Base-by-base conservation (phyloP, 2,888 invertebrate genomes). In the Ectemnius cavifrons region DNA sequence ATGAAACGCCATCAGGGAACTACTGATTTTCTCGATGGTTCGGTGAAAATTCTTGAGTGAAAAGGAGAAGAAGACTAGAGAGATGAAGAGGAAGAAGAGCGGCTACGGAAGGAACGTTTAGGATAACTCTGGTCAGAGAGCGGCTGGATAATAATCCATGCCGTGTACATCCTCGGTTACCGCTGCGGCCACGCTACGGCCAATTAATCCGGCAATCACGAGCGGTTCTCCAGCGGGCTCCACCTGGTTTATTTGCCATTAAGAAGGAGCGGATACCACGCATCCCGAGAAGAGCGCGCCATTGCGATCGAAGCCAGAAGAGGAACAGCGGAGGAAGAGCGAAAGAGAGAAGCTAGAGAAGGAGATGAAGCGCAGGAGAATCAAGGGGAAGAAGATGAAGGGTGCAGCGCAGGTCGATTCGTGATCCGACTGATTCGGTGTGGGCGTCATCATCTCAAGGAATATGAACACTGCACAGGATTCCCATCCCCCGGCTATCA, bases 161-260 rank as follows among this genome's bases (percentile, higher is more conserved):
- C 79, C 81, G 77, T 77, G 80, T 79, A 79, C 76, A 83, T 83
- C 73, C 82, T 77, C 77, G 68, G 82, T 84, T 84, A 79, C 78
- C 71, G 78, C 67, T 75, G 75, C 78, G 71, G 74, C 85, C 84
- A 86, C 85, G 81, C 85, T 86, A 81, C 84, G 84, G 86, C 85
- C 87, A 88, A 89, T 89, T 89, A 88, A 88, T 88, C 85, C 84
- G 82, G 86, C 85, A 87, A 87, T 88, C 86, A 86, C 85, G 88
- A 84, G 82, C 84, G 80, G 78, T 78, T 79, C 82, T 79, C 80
- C 80, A 69, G 69, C 73, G 60, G 77, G 63, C 80, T 86, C 80
- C 79, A 83, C 81, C 84, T 86, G 85, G 75, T 87, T 88, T 88
- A 86, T 87, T 88, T 87, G 84, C 85, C 81, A 84, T 85, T 84